phyloP scores from a whole-genome alignment of 2,797 vertebrate genomes.

The Phataginus tetradactyla region DNA sequence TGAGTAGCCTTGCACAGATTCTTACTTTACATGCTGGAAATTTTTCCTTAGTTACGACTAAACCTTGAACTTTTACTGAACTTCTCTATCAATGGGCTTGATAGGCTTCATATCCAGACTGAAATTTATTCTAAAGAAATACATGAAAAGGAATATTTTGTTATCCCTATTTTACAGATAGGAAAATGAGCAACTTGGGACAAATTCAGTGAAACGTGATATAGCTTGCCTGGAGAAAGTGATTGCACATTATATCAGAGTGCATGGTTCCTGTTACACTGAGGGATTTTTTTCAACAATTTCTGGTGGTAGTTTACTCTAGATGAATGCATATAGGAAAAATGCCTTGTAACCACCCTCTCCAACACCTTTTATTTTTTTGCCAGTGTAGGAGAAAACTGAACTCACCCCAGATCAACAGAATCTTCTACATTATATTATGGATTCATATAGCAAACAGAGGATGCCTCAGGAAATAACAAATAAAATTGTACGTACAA shows the following conservation, averaged over 20 bases:
- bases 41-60: not conserved
- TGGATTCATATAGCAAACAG: constrained; percentile 95
- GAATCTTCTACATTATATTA: constrained; percentile 91
- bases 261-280: not conserved
- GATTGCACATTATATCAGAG: not conserved
- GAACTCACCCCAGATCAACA: constrained; percentile 94
- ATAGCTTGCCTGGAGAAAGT: not conserved
- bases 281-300: not conserved
- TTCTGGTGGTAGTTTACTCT: not conserved
- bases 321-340: not conserved
- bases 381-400: constrained; percentile 92
- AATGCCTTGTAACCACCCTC: constrained; percentile 39
- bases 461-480: constrained; percentile 96
- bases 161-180: not conserved
- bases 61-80: constrained; percentile 4
- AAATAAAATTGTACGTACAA: constrained; percentile 94
- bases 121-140: not conserved
- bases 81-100: not conserved
- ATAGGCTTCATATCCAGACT: not conserved
- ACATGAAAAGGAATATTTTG: not conserved
- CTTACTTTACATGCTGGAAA: not conserved
- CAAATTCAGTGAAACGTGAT: not conserved
- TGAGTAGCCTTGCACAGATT: not conserved
- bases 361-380: constrained; percentile 76
- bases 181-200: not conserved